These are phyloP conservation scores for Pyrocephalus nanus DNA, from an alignment of 2,797 vertebrate genomes.

Conservation along the genomic window DNA sequence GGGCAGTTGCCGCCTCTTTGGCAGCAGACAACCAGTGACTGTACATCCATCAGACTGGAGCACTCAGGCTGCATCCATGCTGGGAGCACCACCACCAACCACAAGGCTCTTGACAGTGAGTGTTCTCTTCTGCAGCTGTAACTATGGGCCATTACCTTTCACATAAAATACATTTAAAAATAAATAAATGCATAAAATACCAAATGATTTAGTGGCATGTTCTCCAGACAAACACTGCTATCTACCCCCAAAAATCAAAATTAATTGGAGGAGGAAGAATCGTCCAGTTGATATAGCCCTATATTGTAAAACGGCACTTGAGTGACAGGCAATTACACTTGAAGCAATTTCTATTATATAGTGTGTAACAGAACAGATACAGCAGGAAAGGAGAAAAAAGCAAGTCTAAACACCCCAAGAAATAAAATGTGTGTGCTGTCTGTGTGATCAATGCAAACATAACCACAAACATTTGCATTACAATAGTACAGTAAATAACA, in stretches of 20 bases:
- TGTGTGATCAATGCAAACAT: conserved; percentile 32
- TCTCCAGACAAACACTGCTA: not conserved
- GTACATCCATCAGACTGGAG: not conserved
- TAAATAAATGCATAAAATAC: not conserved
- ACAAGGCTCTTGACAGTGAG: not conserved
- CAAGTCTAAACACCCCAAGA: not conserved
- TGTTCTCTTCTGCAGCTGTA: not conserved
- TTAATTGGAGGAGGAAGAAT: not conserved
- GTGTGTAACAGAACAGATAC: not conserved
- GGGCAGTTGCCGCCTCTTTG: not conserved
- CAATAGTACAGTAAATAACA: conserved; percentile 52
- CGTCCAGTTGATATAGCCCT: not conserved
- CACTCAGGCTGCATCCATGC: not conserved
- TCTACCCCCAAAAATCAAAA: not conserved
- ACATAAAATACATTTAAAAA: not conserved
- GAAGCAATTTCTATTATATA: not conserved
- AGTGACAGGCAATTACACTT: conserved; percentile 13
- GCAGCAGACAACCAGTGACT: not conserved
- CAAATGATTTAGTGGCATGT: not conserved
- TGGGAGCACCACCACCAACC: not conserved
- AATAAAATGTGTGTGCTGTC: conserved; percentile 9
- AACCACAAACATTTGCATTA: conserved; percentile 55
- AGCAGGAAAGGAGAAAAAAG: not conserved
- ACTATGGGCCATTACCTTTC: not conserved
- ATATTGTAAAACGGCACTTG: not conserved